Conservation (phyloP, 2,888 invertebrate species). For the Ametastegia equiseti region DNA sequence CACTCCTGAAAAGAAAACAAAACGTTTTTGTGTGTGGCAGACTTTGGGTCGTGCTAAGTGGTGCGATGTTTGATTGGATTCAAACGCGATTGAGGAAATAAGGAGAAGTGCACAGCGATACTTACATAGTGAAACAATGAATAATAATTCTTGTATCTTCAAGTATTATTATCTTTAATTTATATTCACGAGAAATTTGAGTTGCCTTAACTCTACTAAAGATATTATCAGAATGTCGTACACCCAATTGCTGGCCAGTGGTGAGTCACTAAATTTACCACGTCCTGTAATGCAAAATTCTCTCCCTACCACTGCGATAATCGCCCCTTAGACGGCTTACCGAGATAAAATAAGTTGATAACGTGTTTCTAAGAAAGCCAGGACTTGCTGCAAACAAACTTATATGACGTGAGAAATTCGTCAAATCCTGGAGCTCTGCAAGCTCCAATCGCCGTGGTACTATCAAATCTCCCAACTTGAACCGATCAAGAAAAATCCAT, state of each 20-base stretch:
- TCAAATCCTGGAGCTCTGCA: background rate
- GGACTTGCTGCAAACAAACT: background rate
- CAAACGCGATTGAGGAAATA: background rate
- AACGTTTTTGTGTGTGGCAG: background rate
- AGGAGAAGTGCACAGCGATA: background rate
- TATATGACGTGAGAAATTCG: background rate
- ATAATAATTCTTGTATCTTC: no score
- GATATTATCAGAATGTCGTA: background rate
- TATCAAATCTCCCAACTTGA: no score
- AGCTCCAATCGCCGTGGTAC: no score
- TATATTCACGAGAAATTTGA: background rate
- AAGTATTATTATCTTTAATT: background rate
- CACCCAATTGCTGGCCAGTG: background rate
- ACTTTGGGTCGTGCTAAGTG: background rate
- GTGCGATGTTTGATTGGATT: background rate
- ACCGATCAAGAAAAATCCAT: background rate
- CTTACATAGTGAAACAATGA: background rate
- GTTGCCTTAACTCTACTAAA: background rate
- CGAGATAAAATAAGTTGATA: background rate
- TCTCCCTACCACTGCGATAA: background rate
- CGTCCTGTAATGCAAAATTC: background rate
- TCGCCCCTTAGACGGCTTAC: no score
- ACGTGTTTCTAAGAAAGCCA: background rate
- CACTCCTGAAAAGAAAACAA: constrained; percentile 59
- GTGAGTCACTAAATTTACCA: background rate